Evolutionary conservation across 1,140 invertebrate species (phyloP).

Genomic region (Lordiphosa mommai): DNA sequence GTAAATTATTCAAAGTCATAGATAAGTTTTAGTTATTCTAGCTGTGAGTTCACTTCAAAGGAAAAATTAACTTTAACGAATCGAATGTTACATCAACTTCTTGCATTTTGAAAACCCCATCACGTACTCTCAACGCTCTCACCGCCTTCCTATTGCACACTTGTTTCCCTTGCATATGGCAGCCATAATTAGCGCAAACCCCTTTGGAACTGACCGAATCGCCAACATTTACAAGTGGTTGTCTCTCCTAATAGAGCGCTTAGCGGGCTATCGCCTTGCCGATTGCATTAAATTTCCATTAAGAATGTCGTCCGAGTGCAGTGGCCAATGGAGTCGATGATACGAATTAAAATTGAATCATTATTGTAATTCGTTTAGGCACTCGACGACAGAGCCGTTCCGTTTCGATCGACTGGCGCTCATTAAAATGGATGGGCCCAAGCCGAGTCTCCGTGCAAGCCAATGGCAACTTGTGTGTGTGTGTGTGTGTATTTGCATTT

Average conservation of each 20-base stretch:
- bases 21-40: no score
- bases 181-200: constrained; percentile 34
- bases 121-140: constrained; percentile 11
- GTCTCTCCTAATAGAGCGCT: constrained; percentile 64
- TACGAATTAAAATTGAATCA: constrained; percentile 76
- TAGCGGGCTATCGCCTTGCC: constrained; percentile 33
- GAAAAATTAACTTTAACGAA: not conserved
- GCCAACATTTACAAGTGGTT: constrained; percentile 29
- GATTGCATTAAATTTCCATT: constrained; percentile 67
- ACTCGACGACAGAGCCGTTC: constrained; percentile 11
- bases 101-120: constrained; percentile 24
- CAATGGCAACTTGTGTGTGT: constrained; percentile 7
- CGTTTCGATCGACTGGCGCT: constrained; percentile 11
- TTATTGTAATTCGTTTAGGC: constrained; percentile 64
- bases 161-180: constrained; percentile 34
- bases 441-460: constrained; percentile 15
- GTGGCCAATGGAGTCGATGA: constrained; percentile 23
- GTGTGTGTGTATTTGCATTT: constrained; percentile 56
- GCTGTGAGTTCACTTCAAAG: no score
- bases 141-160: not conserved
- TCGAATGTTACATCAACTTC: constrained; percentile 20
- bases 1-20: no score
- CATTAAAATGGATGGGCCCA: constrained; percentile 57
- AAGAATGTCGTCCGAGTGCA: constrained; percentile 24
- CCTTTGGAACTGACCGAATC: constrained; percentile 18